Base-by-base conservation (phyloP, 2,888 invertebrate species). In the Coleophora flavipennella region DNA sequence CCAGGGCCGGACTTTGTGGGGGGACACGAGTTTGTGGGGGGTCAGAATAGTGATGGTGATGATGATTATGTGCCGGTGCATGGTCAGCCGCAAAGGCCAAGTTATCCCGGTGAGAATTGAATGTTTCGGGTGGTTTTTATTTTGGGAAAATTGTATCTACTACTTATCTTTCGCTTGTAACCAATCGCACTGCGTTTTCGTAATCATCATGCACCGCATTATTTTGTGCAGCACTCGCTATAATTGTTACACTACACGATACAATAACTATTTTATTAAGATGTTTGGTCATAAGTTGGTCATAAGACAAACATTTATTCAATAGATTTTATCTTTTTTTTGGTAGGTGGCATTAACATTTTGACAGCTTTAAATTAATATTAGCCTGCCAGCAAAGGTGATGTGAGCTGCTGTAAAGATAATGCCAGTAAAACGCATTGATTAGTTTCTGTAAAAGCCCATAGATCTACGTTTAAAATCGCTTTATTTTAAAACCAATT, bases 31-130 rank as follows among this genome's bases (percentile, higher is more conserved):
- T 20, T 20, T 20, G 20, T 20, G 20, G 20, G 20, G 20, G 20
- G 20, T 20, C 20, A 20, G 20, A 62, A 57, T 55, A 59, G 56
- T 26, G 53, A 57, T 38, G 66, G 70, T 63, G 73, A 51, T 74
- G 80, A 83, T 79, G 84, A 77, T 77, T 83, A 80, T 78, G 77
- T 76, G 40, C 81, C 79, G 31, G 67, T 79, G 43, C 62, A 66
- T 49, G 59, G 55, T 51, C 65, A 70, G 43, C 77, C 77, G 39
- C 56, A 63, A 50, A 67, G 72, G 50, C 80, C 83, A 53, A 79
- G 77, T 60, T 77, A 61, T 47, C 81, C 81, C 47, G 83, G 83
- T 83, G 79, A 81, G 80, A 79, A 55, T 41, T 43, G 42, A 39
- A 28, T 43, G 9, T 44, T 44, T 49, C 48, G 43, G 25, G 13